Base-by-base conservation (phyloP, 2,113 vertebrate genomes). In the Hydropotes inermis region DNA sequence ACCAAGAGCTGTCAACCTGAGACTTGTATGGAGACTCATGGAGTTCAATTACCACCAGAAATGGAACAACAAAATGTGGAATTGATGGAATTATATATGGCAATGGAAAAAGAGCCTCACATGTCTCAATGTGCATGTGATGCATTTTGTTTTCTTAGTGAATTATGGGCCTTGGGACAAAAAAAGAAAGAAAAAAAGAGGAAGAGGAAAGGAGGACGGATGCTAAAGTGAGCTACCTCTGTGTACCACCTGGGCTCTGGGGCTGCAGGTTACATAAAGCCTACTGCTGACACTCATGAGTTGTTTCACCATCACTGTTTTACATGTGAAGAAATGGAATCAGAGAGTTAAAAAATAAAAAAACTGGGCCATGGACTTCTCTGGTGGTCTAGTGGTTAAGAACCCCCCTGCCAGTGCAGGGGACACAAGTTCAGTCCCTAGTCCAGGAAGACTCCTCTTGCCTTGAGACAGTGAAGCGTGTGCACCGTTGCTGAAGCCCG, bases 41-140 rank as follows among this genome's bases (percentile, higher is more conserved):
- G 58, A 1, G 15, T 58, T 82, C 45, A 58, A 33, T 5, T n/a
- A 54, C 54, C 7, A 5, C 7, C 16, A 33, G 54, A 55, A 52
- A 76, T 54, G 76, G 70, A 36, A 76, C 0, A 21, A 19, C 15
- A 11, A 19, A 43, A 91, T 33, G n/a, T n/a, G n/a, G n/a, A 91
- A 6, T 25, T 47, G 60, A 91, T 28, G 4, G 47, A 58, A 58
- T 43, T 15, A 27, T 19, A 7, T 6, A 15, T 47, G 39, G 13
- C 3, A 17, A 0, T 55, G 33, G 17, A 60, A 45, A 43, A 25
- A 82, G 13, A 78, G n/a, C 50, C 76, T 50, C 2, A 3, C 3
- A 2, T 2, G 2, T 39, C 60, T 84, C 79, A n/a, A 50, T 2
- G 1, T 9, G n/a, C 5, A 2, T 19, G 23, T 30, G 21, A 12